Base-by-base conservation (phyloP, 2,113 vertebrate genomes). In the Cynocephalus volans region DNA sequence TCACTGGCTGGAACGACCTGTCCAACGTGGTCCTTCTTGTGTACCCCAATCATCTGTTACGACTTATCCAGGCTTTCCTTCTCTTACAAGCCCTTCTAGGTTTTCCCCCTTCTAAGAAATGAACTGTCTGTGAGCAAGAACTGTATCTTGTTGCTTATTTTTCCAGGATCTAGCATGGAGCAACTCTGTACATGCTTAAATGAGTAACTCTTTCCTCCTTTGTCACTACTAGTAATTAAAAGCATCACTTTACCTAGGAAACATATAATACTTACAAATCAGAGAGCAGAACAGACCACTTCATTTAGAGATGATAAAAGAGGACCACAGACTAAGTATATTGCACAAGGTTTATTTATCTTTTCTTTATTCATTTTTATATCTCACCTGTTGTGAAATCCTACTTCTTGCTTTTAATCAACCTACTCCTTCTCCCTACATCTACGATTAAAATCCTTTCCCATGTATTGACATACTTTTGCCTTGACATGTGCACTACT, bases 281-380 rank as follows among this genome's bases (percentile, higher is more conserved):
- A n/a, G 84, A 58, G 45, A 19, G 23, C 1, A 19, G 62, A 91
- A 69, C 3, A 86, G 85, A 33, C 23, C 15, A 13, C 31, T 85
- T 94, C 36, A 52, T 58, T 95, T 91, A 52, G 67, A 60, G 58
- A 81, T 52, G 70, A 69, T 52, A 45, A 67, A 84, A 87, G 52
- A 48, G 50, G 28, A 45, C 50, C 28, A 33, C n/a, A 54, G 77
- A 69, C 76, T 48, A n/a, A 86, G 41, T 41, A 12, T n/a, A 54
- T 54, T 21, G 64, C 24, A 69, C 56, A 79, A 80, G 18, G 21
- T 17, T 67, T 86, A 41, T 52, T 58, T 87, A 79, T 80, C 19
- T 73, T 82, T 90, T 70, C 54, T n/a, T 50, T 56, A 28, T 81
- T 69, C 31, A 62, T n/a, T n/a, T 88, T 91, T 45, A n/a, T 36